phyloP scores from a whole-genome alignment of 2,113 vertebrate species.

The Cyrtonyx montezumae region DNA sequence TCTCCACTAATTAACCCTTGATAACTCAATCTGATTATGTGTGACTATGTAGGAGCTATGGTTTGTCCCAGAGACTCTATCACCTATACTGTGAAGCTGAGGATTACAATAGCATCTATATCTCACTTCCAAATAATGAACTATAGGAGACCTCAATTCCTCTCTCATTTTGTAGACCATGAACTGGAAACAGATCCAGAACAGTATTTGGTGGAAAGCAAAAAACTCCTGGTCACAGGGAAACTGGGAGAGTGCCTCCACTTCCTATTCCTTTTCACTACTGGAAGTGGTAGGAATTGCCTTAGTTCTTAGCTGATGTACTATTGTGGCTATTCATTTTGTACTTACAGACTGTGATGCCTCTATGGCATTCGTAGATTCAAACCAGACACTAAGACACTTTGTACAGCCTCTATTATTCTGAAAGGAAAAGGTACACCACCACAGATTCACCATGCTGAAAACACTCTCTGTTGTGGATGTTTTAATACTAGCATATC shows the following conservation, averaged over 20 bases:
- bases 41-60: background rate
- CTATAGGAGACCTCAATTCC: background rate
- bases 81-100: rapidly evolving
- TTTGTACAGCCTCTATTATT: background rate
- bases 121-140: background rate
- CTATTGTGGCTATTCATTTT: background rate
- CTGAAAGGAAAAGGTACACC: background rate
- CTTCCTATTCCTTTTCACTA: background rate
- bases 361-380: background rate
- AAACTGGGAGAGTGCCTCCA: background rate
- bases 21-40: background rate
- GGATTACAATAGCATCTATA: background rate
- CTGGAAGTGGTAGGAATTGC: background rate
- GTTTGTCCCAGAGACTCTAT: background rate
- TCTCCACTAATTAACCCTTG: background rate
- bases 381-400: background rate
- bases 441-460: background rate
- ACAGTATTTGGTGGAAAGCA: background rate
- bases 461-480: background rate
- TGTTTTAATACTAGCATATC: background rate
- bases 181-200: background rate
- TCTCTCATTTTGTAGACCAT: background rate
- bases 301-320: background rate
- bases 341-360: background rate
- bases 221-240: background rate